Evolutionary conservation across 2,797 vertebrate species (phyloP).

Genomic region (Malurus splendens): DNA sequence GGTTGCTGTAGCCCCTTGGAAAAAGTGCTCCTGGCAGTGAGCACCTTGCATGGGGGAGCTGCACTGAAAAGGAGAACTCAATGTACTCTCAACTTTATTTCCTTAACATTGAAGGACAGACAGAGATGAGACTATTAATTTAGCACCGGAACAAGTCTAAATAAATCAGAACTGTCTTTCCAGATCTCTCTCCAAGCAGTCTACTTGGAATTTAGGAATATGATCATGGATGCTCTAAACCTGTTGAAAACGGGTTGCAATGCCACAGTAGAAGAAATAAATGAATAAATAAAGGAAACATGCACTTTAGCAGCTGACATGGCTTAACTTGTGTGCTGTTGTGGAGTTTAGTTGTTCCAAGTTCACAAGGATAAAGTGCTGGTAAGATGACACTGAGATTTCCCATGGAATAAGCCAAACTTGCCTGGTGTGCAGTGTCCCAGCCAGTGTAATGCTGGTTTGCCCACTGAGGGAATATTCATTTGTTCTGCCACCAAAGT

Average conservation of each 20-base stretch:
- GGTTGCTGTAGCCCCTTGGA: neutral
- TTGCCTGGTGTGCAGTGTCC: neutral
- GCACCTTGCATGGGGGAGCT: neutral
- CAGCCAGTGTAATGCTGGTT: neutral
- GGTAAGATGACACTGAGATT: neutral
- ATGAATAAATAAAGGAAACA: neutral
- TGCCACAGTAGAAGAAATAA: neutral
- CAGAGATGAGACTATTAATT: neutral
- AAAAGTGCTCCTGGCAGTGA: neutral
- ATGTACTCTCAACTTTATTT: neutral
- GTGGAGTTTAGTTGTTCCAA: neutral
- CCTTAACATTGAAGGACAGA: neutral
- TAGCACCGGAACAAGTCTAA: neutral
- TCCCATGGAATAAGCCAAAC: neutral
- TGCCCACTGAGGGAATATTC: neutral
- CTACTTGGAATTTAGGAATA: neutral
- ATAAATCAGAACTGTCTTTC: neutral
- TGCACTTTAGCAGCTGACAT: neutral
- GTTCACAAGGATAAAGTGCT: neutral
- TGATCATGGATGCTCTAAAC: rapidly evolving
- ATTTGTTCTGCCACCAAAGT: neutral
- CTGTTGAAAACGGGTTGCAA: neutral
- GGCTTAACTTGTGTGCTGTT: neutral
- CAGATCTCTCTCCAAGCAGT: neutral
- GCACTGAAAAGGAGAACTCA: neutral